Conservation (phyloP, 1,140 invertebrate genomes). For the Ceratosolen fusciceps region DNA sequence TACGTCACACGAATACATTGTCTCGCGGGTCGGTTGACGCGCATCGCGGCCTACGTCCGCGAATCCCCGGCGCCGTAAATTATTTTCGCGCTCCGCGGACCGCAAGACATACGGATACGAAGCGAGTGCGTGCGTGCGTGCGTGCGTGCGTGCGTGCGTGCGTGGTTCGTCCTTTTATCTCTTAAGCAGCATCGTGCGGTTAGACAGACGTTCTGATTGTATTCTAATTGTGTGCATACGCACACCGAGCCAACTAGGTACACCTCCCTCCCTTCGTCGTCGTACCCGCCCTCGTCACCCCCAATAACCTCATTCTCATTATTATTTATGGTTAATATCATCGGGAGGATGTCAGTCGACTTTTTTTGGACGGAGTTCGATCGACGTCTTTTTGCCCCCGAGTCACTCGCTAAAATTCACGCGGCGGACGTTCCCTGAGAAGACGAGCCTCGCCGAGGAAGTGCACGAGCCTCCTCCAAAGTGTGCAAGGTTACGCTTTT, state of each 20-base stretch:
- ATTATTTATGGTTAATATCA: not conserved
- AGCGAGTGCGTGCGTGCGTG: too few relatives aligned
- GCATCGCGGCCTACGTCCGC: not conserved
- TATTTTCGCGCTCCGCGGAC: conserved; percentile 5
- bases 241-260: not conserved
- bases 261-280: not conserved
- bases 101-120: too few relatives aligned
- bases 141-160: too few relatives aligned
- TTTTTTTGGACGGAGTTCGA: too few relatives aligned
- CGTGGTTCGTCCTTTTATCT: not conserved
- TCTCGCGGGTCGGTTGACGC: not conserved
- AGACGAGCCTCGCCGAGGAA: too few relatives aligned
- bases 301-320: not conserved
- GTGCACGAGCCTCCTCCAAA: too few relatives aligned
- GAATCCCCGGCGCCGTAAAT: not conserved
- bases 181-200: not conserved
- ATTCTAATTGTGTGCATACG: not conserved
- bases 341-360: not conserved
- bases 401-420: not conserved
- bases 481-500: too few relatives aligned
- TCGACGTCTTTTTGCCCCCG: too few relatives aligned
- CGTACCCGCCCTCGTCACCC: too few relatives aligned
- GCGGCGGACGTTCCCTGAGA: too few relatives aligned
- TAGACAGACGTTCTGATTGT: conserved; percentile 4
- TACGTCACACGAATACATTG: not conserved